phyloP scores from a whole-genome alignment of 2,888 invertebrate species.

The Neoitamus cyanurus region DNA sequence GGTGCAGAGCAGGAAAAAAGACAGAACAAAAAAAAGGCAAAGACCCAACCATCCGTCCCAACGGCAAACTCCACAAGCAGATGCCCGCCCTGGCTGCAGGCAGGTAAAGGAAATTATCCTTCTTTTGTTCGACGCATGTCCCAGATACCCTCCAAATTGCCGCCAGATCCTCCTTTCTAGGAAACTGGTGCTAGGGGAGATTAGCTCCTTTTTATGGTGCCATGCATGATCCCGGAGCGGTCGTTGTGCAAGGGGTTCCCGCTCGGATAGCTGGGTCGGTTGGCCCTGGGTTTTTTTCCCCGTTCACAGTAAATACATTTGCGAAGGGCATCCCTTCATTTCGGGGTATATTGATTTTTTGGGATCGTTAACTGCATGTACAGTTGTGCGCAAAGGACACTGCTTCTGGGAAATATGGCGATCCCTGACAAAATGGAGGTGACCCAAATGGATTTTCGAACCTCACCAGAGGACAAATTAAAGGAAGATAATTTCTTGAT shows the following conservation, averaged over 20 bases:
- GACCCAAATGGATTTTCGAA: background rate
- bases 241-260: background rate
- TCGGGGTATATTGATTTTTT: slow-evolving; percentile 23
- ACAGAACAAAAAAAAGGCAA: background rate
- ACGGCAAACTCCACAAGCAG: slow-evolving; percentile 12
- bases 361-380: slow-evolving; percentile 1
- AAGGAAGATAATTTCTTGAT: background rate
- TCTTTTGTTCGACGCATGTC: slow-evolving; percentile 8
- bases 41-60: background rate
- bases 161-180: slow-evolving; percentile 26
- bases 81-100: background rate
- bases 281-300: background rate
- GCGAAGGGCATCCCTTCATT: slow-evolving; percentile 23
- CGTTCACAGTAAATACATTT: background rate
- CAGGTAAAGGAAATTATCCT: slow-evolving; percentile 33
- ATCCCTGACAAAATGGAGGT: background rate
- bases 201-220: slow-evolving; percentile 15
- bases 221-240: background rate
- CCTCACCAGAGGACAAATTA: background rate
- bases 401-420: background rate
- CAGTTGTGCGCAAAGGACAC: background rate
- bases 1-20: background rate
- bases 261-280: background rate
- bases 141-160: slow-evolving; percentile 14
- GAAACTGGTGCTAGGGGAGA: slow-evolving; percentile 17